A percentile compares a stretch with the other conserved stretches of the same genome.
These are phyloP conservation scores for Eretmocerus hayati DNA, from an alignment of 2,888 invertebrate genomes.

Conservation along the genomic window DNA sequence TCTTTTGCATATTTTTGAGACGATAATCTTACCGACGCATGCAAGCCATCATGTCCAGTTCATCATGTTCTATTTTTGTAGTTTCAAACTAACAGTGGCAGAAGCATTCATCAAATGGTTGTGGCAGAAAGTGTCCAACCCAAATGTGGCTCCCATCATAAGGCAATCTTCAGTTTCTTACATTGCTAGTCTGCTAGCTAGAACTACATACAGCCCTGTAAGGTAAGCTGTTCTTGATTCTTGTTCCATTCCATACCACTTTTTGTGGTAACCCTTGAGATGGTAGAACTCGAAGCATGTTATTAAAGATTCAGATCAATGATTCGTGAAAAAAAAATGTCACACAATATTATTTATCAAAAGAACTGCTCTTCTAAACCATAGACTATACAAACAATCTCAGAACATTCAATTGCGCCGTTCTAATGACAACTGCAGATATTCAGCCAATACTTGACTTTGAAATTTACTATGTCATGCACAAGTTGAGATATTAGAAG, in stretches of 20 bases:
- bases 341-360: too few relatives aligned
- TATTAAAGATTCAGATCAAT: too few relatives aligned
- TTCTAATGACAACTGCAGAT: too few relatives aligned
- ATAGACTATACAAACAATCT: neutral
- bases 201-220: constrained; percentile 58
- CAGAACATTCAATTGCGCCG: too few relatives aligned
- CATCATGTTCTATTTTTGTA: constrained; percentile 66
- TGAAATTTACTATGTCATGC: too few relatives aligned
- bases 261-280: too few relatives aligned
- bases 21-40: constrained; percentile 74
- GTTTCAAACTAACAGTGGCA: constrained; percentile 54
- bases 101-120: constrained; percentile 64
- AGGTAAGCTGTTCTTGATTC: constrained; percentile 46
- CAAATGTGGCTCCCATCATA: constrained; percentile 57
- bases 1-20: constrained; percentile 67
- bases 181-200: constrained; percentile 66
- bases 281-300: too few relatives aligned
- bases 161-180: constrained; percentile 68
- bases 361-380: neutral
- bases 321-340: too few relatives aligned
- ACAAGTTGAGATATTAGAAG: too few relatives aligned
- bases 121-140: constrained; percentile 67
- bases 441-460: too few relatives aligned
- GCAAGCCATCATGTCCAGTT: constrained; percentile 76
- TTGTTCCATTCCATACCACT: too few relatives aligned